Base-by-base conservation (phyloP, 2,797 vertebrate species). In the Vireo griseus region DNA sequence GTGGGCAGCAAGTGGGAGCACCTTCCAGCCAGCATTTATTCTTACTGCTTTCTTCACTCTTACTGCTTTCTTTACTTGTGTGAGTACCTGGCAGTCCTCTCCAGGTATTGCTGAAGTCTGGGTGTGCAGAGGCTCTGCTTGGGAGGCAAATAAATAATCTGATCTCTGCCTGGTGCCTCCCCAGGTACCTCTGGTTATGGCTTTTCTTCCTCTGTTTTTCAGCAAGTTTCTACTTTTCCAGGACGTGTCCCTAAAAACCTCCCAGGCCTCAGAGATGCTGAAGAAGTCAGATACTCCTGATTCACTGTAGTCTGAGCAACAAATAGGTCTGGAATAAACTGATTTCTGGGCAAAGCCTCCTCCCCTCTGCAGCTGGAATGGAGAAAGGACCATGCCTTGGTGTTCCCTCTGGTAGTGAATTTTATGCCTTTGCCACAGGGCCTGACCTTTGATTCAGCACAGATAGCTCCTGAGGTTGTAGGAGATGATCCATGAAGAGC, bases 61-160 rank as follows among this genome's bases (percentile, higher is more conserved):
- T 2, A 9, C 14, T 57, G 19, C 25, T 67, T 71, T 24, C 28
- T 28, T 74, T 8, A 1, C 2, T 29, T 7, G 0, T 26, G 11
- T 9, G 16, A 22, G 37, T 37, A 26, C 5, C 33, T 22, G 13
- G 4, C 28, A 37, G 17, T 58, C 21, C 4, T 5, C 51, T 45
- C n/a, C 59, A 29, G 12, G 10, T 37, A 2, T 5, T 44, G 35
- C 28, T 31, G 45, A 45, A 39, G 16, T 11, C 75, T 47, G 47
- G 19, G 5, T 13, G 44, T 58, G 26, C 44, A 55, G 47, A 51
- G 54, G 9, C 12, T 77, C 59, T 40, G 8, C 21, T 31, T 63
- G 28, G 8, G 20, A 78, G 14, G n/a, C 5, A 66, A 79, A 78
- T 33, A 16, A 85, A 74, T 76, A 42, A 2, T 45, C 73, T 55